Evolutionary conservation across 1,140 invertebrate genomes (phyloP).

Genomic region (Cheumatopsyche charites): DNA sequence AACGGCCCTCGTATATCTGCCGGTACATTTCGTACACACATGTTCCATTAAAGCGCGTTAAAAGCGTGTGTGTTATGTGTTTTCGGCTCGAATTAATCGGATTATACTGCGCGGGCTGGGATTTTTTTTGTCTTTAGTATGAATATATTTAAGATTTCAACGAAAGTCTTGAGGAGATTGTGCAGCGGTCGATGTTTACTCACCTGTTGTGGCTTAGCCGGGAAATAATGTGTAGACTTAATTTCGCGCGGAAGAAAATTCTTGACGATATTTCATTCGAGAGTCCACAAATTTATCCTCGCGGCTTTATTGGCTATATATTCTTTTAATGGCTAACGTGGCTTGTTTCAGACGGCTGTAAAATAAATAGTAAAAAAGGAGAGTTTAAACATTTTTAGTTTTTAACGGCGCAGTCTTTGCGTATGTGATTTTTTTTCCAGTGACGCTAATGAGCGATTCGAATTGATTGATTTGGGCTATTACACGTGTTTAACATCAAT

Average conservation of each 20-base stretch:
- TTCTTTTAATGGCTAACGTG: slow-evolving; percentile 40
- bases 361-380: slow-evolving; percentile 30
- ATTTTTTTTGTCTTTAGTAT: too few species aligned
- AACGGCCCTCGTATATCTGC: too few species aligned
- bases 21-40: too few species aligned
- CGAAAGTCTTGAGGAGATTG: too few species aligned
- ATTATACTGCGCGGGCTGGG: too few species aligned
- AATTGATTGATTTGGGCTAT: background rate
- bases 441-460: background rate
- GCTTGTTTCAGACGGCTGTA: slow-evolving; percentile 21
- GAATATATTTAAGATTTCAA: too few species aligned
- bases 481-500: background rate
- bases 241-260: slow-evolving; percentile 24
- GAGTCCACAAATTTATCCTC: slow-evolving; percentile 39
- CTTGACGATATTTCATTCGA: slow-evolving; percentile 38
- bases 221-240: slow-evolving; percentile 35
- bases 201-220: slow-evolving; percentile 35
- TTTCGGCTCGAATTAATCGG: too few species aligned
- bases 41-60: too few species aligned
- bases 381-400: slow-evolving; percentile 36
- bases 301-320: slow-evolving; percentile 44
- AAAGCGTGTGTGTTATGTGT: too few species aligned
- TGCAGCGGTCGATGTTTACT: background rate
- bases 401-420: slow-evolving; percentile 5
- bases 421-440: background rate